Conservation (phyloP, 2,888 invertebrate genomes). For the Drosophila infuscata region DNA sequence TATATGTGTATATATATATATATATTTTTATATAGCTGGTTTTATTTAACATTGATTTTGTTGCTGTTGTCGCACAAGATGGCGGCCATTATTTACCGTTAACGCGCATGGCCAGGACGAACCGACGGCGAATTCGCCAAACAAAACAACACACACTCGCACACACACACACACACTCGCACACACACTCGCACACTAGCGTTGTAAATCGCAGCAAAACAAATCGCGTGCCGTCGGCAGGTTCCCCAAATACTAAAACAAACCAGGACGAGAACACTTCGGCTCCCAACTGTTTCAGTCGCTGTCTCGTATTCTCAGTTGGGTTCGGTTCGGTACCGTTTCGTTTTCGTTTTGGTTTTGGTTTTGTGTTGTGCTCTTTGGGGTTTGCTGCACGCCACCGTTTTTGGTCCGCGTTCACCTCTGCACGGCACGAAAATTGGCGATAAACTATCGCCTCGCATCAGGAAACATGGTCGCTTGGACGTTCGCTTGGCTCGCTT, state of each 20-base stretch:
- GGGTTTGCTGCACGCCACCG: conserved; percentile 51
- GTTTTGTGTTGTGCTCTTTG: conserved; percentile 27
- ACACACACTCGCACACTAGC: neutral
- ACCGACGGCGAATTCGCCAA: conserved; percentile 59
- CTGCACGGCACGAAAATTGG: conserved; percentile 86
- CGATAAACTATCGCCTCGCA: conserved; percentile 85
- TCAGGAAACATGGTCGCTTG: conserved; percentile 84
- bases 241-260: conserved; percentile 3
- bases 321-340: conserved; percentile 11
- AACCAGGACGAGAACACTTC: conserved; percentile 4
- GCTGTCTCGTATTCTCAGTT: conserved; percentile 10
- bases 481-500: conserved; percentile 66
- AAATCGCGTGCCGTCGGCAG: conserved; percentile 31
- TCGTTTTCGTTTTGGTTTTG: conserved; percentile 11
- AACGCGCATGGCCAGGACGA: conserved; percentile 73
- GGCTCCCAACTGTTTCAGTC: neutral
- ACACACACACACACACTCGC: conserved; percentile 7
- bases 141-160: conserved; percentile 22
- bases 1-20: conserved; percentile 21
- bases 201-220: conserved; percentile 38
- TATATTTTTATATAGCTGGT: conserved; percentile 35
- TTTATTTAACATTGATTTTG: conserved; percentile 70
- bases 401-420: conserved; percentile 84
- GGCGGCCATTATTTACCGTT: conserved; percentile 82
- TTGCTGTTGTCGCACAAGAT: conserved; percentile 61